Percentiles rank a stretch among this genome's conserved stretches.
Conservation (phyloP, 2,888 invertebrate species). For the Adela reaumurella region DNA sequence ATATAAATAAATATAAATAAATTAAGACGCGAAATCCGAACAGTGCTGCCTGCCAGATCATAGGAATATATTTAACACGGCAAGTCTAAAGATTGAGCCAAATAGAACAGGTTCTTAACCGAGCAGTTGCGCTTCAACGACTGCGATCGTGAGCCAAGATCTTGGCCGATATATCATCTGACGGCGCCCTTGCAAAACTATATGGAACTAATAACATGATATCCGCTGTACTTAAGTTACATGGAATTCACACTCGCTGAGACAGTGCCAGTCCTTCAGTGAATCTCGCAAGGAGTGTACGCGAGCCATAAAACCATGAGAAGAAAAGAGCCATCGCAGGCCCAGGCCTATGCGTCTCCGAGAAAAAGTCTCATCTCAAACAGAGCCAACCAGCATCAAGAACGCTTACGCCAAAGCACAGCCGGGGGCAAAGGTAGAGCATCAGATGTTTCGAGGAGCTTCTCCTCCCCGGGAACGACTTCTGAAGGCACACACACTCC, state of each 20-base stretch:
- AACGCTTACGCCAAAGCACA: conserved; percentile 27
- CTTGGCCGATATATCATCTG: conserved; percentile 36
- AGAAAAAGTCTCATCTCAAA: conserved; percentile 39
- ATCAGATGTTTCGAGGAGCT: conserved; percentile 33
- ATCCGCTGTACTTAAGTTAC: conserved; percentile 33
- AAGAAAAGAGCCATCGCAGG: conserved; percentile 29
- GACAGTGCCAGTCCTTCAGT: conserved; percentile 24
- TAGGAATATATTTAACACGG: too few species aligned
- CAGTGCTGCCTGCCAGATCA: too few species aligned
- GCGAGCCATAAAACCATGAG: conserved; percentile 20
- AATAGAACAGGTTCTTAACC: background rate
- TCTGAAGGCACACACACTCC: conserved; percentile 19
- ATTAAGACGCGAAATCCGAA: too few species aligned
- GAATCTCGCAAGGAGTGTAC: background rate
- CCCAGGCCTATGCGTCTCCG: conserved; percentile 20
- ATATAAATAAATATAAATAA: too few species aligned
- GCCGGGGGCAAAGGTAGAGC: conserved; percentile 17
- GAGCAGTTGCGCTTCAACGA: background rate
- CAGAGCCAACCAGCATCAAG: conserved; percentile 36
- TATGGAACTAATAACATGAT: conserved; percentile 34
- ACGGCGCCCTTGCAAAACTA: conserved; percentile 31
- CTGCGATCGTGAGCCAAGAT: background rate
- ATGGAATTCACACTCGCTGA: conserved; percentile 21
- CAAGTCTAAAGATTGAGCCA: too few species aligned
- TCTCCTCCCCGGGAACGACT: conserved; percentile 36